Evolutionary conservation across 2,888 invertebrate species (phyloP).

Genomic region (Agriopis marginaria): DNA sequence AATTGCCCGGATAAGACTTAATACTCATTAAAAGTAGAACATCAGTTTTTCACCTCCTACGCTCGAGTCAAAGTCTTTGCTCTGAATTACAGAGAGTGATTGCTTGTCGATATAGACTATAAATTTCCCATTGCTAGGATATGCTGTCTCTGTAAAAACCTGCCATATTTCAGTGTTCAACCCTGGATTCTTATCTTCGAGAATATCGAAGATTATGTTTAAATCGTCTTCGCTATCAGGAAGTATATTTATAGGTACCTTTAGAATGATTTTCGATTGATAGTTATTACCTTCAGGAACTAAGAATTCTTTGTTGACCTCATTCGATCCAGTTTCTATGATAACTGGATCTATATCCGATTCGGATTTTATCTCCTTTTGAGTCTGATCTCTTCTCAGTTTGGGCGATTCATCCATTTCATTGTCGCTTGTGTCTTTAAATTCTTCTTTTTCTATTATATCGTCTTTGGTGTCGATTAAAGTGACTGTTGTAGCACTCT

Average conservation of each 20-base stretch:
- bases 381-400: slow-evolving; percentile 40
- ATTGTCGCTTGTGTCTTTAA: slow-evolving; percentile 39
- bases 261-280: slow-evolving; percentile 65
- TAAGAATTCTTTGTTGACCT: slow-evolving; percentile 32
- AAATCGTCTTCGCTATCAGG: slow-evolving; percentile 73
- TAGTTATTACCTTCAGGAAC: slow-evolving; percentile 49
- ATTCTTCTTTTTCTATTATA: slow-evolving; percentile 1
- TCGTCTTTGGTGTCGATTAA: slow-evolving; percentile 13
- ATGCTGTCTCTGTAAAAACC: slow-evolving; percentile 56
- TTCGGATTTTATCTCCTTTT: slow-evolving; percentile 26
- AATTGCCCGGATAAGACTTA: too few relatives aligned
- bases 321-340: slow-evolving; percentile 49
- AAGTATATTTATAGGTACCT: slow-evolving; percentile 66
- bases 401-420: slow-evolving; percentile 43
- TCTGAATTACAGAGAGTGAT: slow-evolving; percentile 65
- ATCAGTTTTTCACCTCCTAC: slow-evolving; percentile 71
- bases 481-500: slow-evolving; percentile 10
- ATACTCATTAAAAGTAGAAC: slow-evolving; percentile 61
- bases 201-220: slow-evolving; percentile 70
- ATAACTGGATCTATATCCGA: slow-evolving; percentile 50
- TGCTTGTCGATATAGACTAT: slow-evolving; percentile 67
- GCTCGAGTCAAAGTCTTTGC: slow-evolving; percentile 63
- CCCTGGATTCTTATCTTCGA: slow-evolving; percentile 77
- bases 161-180: slow-evolving; percentile 75
- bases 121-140: slow-evolving; percentile 68